Base-by-base conservation (phyloP, 2,888 invertebrate genomes). In the Acleris sparsana region DNA sequence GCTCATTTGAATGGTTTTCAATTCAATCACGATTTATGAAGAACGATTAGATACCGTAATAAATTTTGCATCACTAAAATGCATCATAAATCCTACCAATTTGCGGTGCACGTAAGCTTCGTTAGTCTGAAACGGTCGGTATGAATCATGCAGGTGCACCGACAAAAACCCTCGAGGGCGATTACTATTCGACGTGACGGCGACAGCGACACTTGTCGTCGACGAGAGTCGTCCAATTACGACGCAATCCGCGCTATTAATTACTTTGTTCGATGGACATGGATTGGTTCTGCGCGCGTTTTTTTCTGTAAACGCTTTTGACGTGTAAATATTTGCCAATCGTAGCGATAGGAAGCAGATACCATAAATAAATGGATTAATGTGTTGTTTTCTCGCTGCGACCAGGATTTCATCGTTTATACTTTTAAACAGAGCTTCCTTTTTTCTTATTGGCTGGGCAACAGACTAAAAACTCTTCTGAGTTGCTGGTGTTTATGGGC, bases 141-240 rank as follows among this genome's bases (percentile, higher is more conserved):
- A 68, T 59, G 68, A 70, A 72, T 71, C 68, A 69, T 69, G 59
- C 68, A 56, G 53, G 17, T 63, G 63, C 66, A 65, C 81, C 82
- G 80, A 84, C 84, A 80, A 80, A 82, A 78, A 79, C 76, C 79
- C 85, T 79, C 75, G 80, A 75, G 72, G 72, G 73, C 79, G 77
- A 84, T 88, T 86, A 86, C 86, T 85, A 87, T 87, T 88, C 82
- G 86, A 85, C 81, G 78, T 13, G 46, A 76, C 75, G 77, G 75
- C 79, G 43, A 11, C 39, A 33, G 55, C 43, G 55, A 43, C 55
- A 55, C 13, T 43, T 44, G 57, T 25, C 57, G 78, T 72, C 71
- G 73, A 74, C 74, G 78, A 86, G 84, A 77, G 84, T 77, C 84
- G 80, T 87, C 83, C 88, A 88, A 89, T 89, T 88, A 88, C 79